Conservation (phyloP, 2,888 invertebrate species). For the Ischnus inquisitorius region DNA sequence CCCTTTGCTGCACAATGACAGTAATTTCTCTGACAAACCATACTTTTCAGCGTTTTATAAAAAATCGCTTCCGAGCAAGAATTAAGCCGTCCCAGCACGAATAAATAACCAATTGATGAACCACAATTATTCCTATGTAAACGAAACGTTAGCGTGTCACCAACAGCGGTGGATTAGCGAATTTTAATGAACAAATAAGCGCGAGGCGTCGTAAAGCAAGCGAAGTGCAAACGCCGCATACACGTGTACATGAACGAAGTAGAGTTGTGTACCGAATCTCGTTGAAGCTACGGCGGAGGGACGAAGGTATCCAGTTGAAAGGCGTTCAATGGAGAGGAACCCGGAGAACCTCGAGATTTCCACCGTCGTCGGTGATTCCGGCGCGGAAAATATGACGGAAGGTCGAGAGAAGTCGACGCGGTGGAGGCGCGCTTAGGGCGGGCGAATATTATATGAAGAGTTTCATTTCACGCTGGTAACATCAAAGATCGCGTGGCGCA, state of each 20-base stretch:
- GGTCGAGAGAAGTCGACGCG: not conserved
- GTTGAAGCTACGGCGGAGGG: slow-evolving; percentile 7
- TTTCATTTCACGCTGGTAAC: slow-evolving; percentile 79
- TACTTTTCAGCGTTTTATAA: too few species aligned
- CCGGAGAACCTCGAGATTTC: slow-evolving; percentile 54
- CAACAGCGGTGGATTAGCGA: not conserved
- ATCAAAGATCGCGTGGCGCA: slow-evolving; percentile 82
- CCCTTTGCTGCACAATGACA: too few species aligned
- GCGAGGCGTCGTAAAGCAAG: not conserved
- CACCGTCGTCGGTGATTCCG: not conserved
- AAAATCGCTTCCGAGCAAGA: too few species aligned
- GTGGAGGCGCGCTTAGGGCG: not conserved
- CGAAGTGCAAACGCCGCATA: not conserved
- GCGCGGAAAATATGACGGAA: slow-evolving; percentile 29
- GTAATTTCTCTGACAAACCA: too few species aligned
- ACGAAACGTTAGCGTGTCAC: too few species aligned
- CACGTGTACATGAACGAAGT: slow-evolving; percentile 1
- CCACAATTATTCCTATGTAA: too few species aligned
- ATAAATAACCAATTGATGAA: too few species aligned
- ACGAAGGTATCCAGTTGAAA: not conserved
- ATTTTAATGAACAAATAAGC: slow-evolving; percentile 10
- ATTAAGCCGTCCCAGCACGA: too few species aligned
- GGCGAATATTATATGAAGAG: slow-evolving; percentile 64
- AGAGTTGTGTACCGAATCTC: slow-evolving; percentile 41
- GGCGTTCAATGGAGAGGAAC: slow-evolving; percentile 37